These are phyloP conservation scores for Micronycteris hirsuta DNA, from an alignment of 2,113 vertebrate genomes.

Conservation along the genomic window DNA sequence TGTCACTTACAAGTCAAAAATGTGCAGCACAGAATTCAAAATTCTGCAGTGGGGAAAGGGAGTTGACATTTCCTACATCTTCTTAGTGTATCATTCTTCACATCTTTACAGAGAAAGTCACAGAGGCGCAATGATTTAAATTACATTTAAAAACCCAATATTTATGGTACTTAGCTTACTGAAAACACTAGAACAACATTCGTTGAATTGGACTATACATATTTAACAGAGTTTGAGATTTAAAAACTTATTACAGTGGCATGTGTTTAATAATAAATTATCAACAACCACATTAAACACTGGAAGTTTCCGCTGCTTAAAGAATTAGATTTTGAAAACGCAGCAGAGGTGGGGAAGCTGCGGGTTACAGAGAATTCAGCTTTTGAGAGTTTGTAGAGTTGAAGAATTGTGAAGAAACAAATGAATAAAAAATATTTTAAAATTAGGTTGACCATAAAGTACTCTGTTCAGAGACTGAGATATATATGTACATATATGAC, in stretches of 20 bases:
- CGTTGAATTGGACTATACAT: not conserved
- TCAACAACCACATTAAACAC: not conserved
- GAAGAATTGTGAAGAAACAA: not conserved
- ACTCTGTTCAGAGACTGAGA: not conserved
- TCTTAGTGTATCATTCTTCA: not conserved
- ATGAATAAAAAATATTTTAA: not conserved
- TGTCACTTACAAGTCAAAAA: conserved; percentile 35
- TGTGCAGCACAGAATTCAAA: not conserved
- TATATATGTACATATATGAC: not conserved
- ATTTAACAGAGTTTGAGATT: conserved; percentile 21
- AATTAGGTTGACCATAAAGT: not conserved
- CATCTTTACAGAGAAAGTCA: not conserved
- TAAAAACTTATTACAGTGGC: not conserved
- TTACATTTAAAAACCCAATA: not conserved
- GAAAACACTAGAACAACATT: not conserved
- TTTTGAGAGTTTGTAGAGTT: not conserved
- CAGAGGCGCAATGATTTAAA: not conserved
- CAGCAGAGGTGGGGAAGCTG: not conserved
- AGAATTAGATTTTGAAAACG: not conserved
- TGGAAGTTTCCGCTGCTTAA: not conserved
- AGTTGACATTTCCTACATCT: not conserved
- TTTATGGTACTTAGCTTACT: not conserved
- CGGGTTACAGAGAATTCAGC: not conserved
- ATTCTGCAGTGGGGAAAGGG: not conserved
- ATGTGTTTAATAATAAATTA: conserved; percentile 19